Evolutionary conservation across 2,888 invertebrate species (phyloP).

Genomic region (Drosophila anomalipes): DNA sequence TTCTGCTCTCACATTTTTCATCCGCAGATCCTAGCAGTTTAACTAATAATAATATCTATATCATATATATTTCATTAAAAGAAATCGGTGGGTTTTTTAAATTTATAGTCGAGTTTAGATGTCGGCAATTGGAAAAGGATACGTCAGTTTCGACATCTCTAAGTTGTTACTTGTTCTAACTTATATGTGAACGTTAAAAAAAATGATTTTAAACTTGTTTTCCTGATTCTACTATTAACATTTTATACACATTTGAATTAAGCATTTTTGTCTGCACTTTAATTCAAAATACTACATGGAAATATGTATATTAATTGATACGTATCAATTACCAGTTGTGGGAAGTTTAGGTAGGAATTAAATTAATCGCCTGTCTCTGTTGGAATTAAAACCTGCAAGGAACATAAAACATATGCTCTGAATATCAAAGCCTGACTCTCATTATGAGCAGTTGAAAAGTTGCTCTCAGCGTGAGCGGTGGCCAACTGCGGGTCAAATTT

Average conservation of each 20-base stretch:
- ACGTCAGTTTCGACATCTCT: neutral
- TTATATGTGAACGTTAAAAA: neutral
- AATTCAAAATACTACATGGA: neutral
- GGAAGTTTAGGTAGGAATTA: fast-evolving
- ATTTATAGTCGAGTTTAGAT: neutral
- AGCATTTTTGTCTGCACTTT: neutral
- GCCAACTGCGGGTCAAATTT: neutral
- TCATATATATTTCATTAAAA: neutral
- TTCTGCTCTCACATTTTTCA: neutral
- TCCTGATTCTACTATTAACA: too few relatives aligned
- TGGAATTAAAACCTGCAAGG: neutral
- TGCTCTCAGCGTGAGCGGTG: neutral
- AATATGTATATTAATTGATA: neutral
- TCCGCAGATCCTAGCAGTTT: too few relatives aligned
- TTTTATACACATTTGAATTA: neutral
- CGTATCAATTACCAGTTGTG: neutral
- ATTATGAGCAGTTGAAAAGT: neutral
- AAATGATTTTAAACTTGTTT: neutral
- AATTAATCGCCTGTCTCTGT: neutral
- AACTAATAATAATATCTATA: too few relatives aligned
- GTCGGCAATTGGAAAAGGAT: neutral
- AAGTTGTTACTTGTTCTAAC: neutral
- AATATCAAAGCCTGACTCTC: neutral
- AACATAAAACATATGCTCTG: neutral
- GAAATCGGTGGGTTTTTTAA: fast-evolving